These are phyloP conservation scores for Micropterix aruncella DNA, from an alignment of 2,888 invertebrate genomes.

Conservation along the genomic window DNA sequence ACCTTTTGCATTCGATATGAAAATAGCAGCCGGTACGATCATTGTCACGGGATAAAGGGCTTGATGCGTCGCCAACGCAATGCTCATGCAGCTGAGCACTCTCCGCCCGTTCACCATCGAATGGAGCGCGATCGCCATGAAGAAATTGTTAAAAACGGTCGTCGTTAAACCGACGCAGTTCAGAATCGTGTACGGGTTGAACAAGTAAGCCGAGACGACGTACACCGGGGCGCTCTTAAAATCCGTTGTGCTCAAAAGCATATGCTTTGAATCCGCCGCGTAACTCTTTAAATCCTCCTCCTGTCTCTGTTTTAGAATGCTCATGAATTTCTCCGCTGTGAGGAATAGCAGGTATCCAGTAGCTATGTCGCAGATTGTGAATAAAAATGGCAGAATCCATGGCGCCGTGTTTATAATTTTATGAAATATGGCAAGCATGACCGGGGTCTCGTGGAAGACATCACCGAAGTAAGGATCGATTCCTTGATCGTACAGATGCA, in stretches of 20 bases:
- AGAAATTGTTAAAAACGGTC: constrained; percentile 79
- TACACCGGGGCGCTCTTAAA: constrained; percentile 48
- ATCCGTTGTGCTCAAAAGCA: constrained; percentile 40
- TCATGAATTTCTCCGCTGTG: constrained; percentile 55
- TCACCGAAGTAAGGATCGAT: constrained; percentile 85
- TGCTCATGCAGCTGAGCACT: constrained; percentile 45
- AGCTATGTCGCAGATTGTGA: constrained; percentile 60
- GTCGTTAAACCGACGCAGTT: constrained; percentile 84
- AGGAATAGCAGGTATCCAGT: constrained; percentile 60
- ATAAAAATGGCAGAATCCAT: constrained; percentile 43
- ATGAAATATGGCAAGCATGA: constrained; percentile 53
- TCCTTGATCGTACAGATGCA: constrained; percentile 58
- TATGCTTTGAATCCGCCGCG: constrained; percentile 40
- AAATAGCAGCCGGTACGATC: constrained; percentile 67
- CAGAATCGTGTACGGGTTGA: constrained; percentile 79
- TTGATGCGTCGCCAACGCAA: constrained; percentile 70
- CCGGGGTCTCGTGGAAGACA: constrained; percentile 82
- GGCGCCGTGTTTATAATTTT: constrained; percentile 40
- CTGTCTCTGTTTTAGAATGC: constrained; percentile 39
- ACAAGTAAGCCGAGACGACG: constrained; percentile 66
- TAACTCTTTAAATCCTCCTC: constrained; percentile 32
- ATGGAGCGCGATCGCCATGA: constrained; percentile 56
- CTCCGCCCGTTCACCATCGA: constrained; percentile 52
- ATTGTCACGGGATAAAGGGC: constrained; percentile 72
- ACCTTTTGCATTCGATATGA: constrained; percentile 41